Base-by-base conservation (phyloP, 2,797 vertebrate genomes). In the Bufotes viridis region DNA sequence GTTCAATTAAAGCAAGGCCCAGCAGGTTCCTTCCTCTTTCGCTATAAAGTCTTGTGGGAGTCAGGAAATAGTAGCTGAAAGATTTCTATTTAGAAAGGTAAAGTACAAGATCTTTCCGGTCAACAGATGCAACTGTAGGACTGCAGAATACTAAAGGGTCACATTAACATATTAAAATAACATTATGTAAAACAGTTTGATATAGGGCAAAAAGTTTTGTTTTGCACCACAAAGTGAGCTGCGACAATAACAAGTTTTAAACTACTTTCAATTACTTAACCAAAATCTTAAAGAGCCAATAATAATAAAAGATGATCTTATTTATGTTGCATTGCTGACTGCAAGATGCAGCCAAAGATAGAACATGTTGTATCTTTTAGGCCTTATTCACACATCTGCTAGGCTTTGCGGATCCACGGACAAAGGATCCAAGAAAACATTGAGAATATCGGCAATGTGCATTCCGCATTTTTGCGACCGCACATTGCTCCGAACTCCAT, bases 21-120 rank as follows among this genome's bases (percentile, higher is more conserved):
- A 79, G 76, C 75, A 86, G 76, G 60, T 86, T 79, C 70, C 76
- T 79, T 84, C 75, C 85, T 70, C 76, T 70, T 79, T 22, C 24
- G 18, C 76, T 86, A 57, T 69, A 79, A 70, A 86, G 61, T 69
- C 76, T 70, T 84, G 57, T 61, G 70, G 57, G 34, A 76, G 82
- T 13, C 26, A 80, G 76, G 76, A 79, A 70, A 53, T 86, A 42
- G 55, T 55, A 80, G 63, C 51, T n/a, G 49, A 9, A 20, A 80
- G 75, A 34, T 15, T 24, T 22, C 63, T 70, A 42, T 69, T 34
- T 42, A n/a, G 15, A 86, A 86, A 80, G 55, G 24, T 65, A 69
- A 86, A 84, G 57, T 58, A 57, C 60, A 67, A 79, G 75, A 49
- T 58, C 58, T 69, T 86, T 80, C n/a, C 60, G 78, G 78, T 87